phyloP scores from a whole-genome alignment of 2,797 vertebrate genomes.

The Aselliscus stoliczkanus region DNA sequence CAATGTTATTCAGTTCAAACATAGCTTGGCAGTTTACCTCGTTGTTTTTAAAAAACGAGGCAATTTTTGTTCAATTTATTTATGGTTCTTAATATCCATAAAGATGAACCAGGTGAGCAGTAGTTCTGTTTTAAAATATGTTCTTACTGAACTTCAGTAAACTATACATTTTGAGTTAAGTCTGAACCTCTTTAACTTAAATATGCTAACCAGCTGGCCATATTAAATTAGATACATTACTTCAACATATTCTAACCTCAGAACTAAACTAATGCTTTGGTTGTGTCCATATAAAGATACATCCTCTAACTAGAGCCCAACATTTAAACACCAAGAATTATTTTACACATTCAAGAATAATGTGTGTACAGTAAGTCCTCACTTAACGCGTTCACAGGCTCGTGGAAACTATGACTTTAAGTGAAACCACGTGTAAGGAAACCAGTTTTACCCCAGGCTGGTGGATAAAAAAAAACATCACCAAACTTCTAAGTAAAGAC shows the following conservation, averaged over 20 bases:
- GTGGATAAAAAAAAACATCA: not conserved
- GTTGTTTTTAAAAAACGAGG: not conserved
- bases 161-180: slow-evolving; percentile 30
- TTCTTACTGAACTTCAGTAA: not conserved
- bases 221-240: not conserved
- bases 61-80: slow-evolving; percentile 5
- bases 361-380: not conserved
- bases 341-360: not conserved
- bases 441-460: not conserved
- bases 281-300: not conserved
- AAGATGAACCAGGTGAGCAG: slow-evolving; percentile 18
- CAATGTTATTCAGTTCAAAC: not conserved
- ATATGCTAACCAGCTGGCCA: not conserved
- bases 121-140: not conserved
- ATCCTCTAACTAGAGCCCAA: not conserved
- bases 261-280: not conserved
- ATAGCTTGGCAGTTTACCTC: not conserved
- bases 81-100: slow-evolving; percentile 3
- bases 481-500: not conserved
- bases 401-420: not conserved
- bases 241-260: not conserved
- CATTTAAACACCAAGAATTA: slow-evolving; percentile 3
- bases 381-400: not conserved
- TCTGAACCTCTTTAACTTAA: slow-evolving; percentile 30
- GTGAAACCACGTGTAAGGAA: not conserved